phyloP scores from a whole-genome alignment of 2,888 invertebrate species.

The Drosophila buzzatii region DNA sequence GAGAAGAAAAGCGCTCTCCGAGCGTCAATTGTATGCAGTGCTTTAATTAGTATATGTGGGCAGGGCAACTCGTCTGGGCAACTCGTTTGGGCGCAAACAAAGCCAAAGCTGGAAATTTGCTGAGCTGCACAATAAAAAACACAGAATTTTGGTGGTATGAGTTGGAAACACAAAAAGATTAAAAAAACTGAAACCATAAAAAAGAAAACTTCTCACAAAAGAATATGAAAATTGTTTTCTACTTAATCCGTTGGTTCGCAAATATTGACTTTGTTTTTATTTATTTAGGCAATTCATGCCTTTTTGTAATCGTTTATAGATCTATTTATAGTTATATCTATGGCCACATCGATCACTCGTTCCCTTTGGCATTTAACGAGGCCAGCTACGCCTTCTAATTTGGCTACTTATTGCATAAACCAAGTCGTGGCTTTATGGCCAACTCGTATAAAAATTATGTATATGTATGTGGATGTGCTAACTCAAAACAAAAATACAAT shows the following conservation, averaged over 20 bases:
- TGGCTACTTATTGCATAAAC: constrained; percentile 31
- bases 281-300: constrained; percentile 2
- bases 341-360: constrained; percentile 24
- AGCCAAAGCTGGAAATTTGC: constrained; percentile 24
- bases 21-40: constrained; percentile 43
- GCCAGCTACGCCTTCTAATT: constrained; percentile 43
- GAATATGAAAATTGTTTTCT: neutral
- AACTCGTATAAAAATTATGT: constrained; percentile 27
- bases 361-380: constrained; percentile 39
- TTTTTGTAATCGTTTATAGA: constrained; percentile 17
- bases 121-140: neutral
- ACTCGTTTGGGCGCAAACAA: constrained; percentile 28
- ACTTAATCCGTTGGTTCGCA: neutral
- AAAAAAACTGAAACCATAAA: constrained; percentile 35
- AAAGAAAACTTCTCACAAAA: neutral
- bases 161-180: constrained; percentile 7
- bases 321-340: constrained; percentile 15
- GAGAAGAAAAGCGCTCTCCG: constrained; percentile 32
- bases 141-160: neutral
- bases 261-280: neutral
- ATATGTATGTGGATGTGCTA: constrained; percentile 5
- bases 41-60: constrained; percentile 50
- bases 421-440: constrained; percentile 42
- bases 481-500: constrained; percentile 35
- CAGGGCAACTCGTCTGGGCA: constrained; percentile 49